phyloP scores from a whole-genome alignment of 2,888 invertebrate genomes.

The Nebria brevicollis region DNA sequence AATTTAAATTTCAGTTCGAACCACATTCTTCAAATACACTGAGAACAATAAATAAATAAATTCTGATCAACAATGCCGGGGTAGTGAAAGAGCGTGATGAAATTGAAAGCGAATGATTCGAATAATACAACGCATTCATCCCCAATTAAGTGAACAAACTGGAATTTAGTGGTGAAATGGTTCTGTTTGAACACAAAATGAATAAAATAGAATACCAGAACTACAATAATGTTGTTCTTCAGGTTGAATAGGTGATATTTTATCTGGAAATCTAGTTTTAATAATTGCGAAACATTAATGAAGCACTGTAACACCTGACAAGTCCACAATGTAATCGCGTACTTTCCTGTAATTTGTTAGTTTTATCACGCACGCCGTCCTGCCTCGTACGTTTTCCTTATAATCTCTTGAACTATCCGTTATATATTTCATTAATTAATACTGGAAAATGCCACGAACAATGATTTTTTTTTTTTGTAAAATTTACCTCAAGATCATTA shows the following conservation, averaged over 20 bases:
- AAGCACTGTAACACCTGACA: conserved; percentile 38
- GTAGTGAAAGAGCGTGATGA: background rate
- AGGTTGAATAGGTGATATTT: background rate
- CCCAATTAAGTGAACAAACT: background rate
- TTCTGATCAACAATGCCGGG: background rate
- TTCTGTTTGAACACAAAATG: background rate
- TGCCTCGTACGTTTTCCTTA: too few relatives aligned
- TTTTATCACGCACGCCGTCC: conserved; percentile 33
- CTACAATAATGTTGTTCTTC: conserved; percentile 6
- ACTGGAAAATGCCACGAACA: too few relatives aligned
- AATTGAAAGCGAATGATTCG: background rate
- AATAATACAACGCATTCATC: background rate
- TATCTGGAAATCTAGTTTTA: conserved; percentile 35
- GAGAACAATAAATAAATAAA: background rate
- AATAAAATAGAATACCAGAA: background rate
- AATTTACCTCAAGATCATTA: too few relatives aligned
- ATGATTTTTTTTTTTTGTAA: too few relatives aligned
- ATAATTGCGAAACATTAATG: conserved; percentile 43
- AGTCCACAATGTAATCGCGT: conserved; percentile 45
- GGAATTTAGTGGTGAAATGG: background rate
- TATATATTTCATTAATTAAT: too few relatives aligned
- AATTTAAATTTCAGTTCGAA: too few relatives aligned
- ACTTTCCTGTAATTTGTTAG: conserved; percentile 42
- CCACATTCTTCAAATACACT: background rate
- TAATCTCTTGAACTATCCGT: too few relatives aligned